Percentiles rank a stretch among this genome's conserved stretches.
Conservation (phyloP, 2,888 invertebrate genomes). For the Mystacides longicornis region DNA sequence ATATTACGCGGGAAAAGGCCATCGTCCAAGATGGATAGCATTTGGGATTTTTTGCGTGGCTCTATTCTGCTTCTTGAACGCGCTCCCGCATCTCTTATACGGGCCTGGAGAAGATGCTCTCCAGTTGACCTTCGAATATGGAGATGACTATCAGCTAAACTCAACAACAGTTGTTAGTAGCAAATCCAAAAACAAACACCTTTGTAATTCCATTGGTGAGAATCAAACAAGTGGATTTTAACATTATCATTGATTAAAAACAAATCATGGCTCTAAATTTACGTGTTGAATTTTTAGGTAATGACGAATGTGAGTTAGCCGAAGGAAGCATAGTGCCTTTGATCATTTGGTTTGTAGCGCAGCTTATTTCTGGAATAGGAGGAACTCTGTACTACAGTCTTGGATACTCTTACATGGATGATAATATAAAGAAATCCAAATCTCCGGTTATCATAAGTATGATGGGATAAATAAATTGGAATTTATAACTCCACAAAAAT, state of each 20-base stretch:
- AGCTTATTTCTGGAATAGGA: constrained; percentile 64
- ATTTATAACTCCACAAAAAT: too few relatives aligned
- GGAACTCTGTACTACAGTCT: constrained; percentile 61
- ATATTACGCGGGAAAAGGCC: constrained; percentile 63
- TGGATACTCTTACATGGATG: constrained; percentile 68
- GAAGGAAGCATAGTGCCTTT: constrained; percentile 56
- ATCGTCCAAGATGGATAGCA: constrained; percentile 67
- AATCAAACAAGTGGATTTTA: too few relatives aligned
- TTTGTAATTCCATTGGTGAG: constrained; percentile 42
- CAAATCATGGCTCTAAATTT: not conserved
- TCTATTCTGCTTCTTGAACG: constrained; percentile 57
- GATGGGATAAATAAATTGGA: too few relatives aligned
- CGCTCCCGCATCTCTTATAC: constrained; percentile 60
- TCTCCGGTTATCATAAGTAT: constrained; percentile 61
- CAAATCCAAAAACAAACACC: constrained; percentile 40
- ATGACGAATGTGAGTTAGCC: constrained; percentile 40
- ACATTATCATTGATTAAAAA: too few relatives aligned
- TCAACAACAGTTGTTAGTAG: constrained; percentile 5
- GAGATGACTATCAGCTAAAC: constrained; percentile 28
- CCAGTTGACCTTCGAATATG: constrained; percentile 53
- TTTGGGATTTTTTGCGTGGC: constrained; percentile 53
- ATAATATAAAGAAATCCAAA: constrained; percentile 66
- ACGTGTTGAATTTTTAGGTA: constrained; percentile 11
- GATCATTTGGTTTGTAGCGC: constrained; percentile 56
- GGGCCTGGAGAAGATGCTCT: constrained; percentile 62